Percentiles rank a stretch among this genome's conserved stretches.
These are phyloP conservation scores for Trachemys scripta DNA, from an alignment of 2,113 vertebrate species.

Conservation along the genomic window DNA sequence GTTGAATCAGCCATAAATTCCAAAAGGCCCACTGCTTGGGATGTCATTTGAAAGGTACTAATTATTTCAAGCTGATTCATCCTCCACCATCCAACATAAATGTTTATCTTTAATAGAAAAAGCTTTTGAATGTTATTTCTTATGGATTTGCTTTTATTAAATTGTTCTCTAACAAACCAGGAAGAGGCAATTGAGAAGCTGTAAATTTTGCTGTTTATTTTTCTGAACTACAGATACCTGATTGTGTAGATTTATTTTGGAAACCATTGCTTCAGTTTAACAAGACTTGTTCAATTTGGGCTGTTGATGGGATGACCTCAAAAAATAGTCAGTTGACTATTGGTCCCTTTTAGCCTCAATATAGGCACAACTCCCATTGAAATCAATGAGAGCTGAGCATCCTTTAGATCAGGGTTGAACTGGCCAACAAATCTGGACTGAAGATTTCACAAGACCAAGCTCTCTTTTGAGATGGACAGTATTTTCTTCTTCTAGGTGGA, in stretches of 20 bases:
- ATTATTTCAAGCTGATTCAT: neutral
- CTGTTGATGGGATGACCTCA: neutral
- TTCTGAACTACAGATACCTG: neutral
- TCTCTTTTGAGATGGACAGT: neutral
- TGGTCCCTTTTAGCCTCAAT: neutral
- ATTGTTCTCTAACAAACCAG: neutral
- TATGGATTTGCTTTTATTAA: neutral
- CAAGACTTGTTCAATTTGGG: neutral
- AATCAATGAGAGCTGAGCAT: rapidly evolving
- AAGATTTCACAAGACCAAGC: neutral
- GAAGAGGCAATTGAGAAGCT: neutral
- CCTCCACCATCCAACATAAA: neutral
- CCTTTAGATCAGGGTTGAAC: neutral
- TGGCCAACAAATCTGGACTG: neutral
- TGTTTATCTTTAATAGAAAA: neutral
- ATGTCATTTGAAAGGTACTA: neutral
- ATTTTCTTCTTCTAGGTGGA: neutral
- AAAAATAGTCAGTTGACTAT: neutral
- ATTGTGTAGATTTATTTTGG: neutral
- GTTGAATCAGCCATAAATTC: neutral
- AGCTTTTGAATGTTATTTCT: neutral
- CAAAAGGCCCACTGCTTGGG: neutral
- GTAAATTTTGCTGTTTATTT: neutral
- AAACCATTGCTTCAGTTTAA: neutral
- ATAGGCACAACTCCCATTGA: neutral